Percentiles rank a stretch among this genome's conserved stretches.
These are phyloP conservation scores for Channallabes apus DNA, from an alignment of 2,797 vertebrate genomes.

Conservation along the genomic window DNA sequence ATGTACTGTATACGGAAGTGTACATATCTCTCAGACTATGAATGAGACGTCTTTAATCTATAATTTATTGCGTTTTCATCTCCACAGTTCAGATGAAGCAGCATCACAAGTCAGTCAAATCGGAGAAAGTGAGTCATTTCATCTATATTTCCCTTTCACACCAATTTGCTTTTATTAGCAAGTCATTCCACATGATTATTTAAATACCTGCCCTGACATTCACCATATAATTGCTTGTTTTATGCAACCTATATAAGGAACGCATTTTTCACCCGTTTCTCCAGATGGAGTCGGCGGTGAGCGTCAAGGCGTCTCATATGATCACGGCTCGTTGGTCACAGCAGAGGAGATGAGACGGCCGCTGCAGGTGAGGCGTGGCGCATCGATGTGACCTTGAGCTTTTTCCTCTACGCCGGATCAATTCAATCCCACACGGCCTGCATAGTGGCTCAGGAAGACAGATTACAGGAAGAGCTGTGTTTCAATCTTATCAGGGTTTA, in stretches of 20 bases:
- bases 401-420: constrained; percentile 34
- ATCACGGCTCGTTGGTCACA: constrained; percentile 37
- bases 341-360: constrained; percentile 50
- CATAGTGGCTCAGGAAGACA: constrained; percentile 35
- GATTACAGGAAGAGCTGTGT: constrained; percentile 38
- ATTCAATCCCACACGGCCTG: constrained; percentile 44
- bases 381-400: constrained; percentile 51
- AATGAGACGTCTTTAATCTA: neutral
- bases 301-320: constrained; percentile 27
- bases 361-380: constrained; percentile 59
- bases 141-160: neutral
- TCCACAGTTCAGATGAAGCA: constrained; percentile 56
- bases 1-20: constrained; percentile 14
- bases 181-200: neutral
- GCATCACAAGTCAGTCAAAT: constrained; percentile 50
- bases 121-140: constrained; percentile 55
- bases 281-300: constrained; percentile 50
- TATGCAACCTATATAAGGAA: neutral
- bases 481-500: constrained; percentile 19
- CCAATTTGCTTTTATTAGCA: neutral
- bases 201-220: neutral
- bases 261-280: neutral
- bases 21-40: constrained; percentile 9
- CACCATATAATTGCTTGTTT: neutral
- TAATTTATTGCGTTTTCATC: constrained; percentile 9